phyloP scores from a whole-genome alignment of 2,113 vertebrate species.

The Casuarius casuarius region DNA sequence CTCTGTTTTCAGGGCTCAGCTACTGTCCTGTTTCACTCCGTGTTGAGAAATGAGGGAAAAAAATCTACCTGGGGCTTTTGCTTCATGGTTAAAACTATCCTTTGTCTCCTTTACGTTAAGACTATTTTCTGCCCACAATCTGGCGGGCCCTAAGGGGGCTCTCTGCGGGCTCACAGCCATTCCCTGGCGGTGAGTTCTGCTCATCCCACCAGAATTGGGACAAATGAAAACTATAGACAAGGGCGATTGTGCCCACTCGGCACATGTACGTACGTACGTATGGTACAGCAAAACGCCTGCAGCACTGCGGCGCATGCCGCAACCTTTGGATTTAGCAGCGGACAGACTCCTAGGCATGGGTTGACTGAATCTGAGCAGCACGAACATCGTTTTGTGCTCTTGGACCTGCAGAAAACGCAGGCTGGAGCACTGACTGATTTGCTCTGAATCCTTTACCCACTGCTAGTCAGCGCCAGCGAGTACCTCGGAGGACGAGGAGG shows the following conservation, averaged over 20 bases:
- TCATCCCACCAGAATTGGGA: not conserved
- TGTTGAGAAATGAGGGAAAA: not conserved
- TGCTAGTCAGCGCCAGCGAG: rapidly evolving
- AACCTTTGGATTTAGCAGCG: not conserved
- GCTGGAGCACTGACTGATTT: constrained; percentile 53
- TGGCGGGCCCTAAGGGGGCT: not conserved
- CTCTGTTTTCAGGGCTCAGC: not conserved
- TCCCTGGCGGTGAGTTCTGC: constrained; percentile 2
- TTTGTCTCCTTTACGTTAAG: not conserved
- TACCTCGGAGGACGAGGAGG: not conserved
- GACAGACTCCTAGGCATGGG: not conserved
- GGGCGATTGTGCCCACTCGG: not conserved
- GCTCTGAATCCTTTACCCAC: constrained; percentile 52
- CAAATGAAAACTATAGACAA: not conserved
- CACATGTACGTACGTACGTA: rapidly evolving
- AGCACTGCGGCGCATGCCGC: not conserved
- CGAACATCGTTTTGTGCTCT: not conserved
- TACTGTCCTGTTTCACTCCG: not conserved
- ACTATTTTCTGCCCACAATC: not conserved
- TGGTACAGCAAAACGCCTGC: not conserved
- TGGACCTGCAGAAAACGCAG: constrained; percentile 25
- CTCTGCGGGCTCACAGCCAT: not conserved
- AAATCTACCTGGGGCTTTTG: not conserved
- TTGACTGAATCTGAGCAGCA: not conserved
- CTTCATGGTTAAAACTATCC: not conserved